Conservation (phyloP, 1,140 invertebrate genomes). For the Drosophila truncata region DNA sequence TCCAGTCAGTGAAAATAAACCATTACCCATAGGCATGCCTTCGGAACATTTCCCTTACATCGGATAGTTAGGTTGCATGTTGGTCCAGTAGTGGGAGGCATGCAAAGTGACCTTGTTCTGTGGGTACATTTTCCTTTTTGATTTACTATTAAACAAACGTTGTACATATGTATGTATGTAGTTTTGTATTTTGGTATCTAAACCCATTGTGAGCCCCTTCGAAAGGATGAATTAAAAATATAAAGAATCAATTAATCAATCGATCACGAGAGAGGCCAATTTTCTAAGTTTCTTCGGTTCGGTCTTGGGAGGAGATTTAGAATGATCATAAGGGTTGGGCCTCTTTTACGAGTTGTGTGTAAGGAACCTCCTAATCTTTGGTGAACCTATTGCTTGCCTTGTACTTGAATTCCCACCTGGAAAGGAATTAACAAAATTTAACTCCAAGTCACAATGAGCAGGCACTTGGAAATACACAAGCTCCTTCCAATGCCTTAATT, state of each 20-base stretch:
- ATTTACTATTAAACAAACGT: too few relatives aligned
- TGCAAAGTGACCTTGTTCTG: conserved; percentile 7
- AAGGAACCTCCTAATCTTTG: background rate
- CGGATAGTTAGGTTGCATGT: conserved; percentile 4
- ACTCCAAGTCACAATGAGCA: too few relatives aligned
- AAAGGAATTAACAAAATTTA: too few relatives aligned
- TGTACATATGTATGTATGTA: background rate
- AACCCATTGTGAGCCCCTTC: background rate
- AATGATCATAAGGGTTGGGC: background rate
- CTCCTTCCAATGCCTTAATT: background rate
- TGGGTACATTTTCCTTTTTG: background rate
- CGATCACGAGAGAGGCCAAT: background rate
- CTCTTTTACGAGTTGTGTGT: background rate
- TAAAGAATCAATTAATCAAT: too few relatives aligned
- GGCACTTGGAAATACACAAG: background rate
- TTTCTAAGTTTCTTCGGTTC: background rate
- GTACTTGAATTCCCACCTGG: too few relatives aligned
- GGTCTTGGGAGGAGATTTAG: background rate
- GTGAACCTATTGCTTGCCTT: too few relatives aligned
- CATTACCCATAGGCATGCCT: conserved; percentile 2
- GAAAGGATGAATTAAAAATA: too few relatives aligned
- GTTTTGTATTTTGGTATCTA: background rate
- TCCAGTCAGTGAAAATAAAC: conserved; percentile 1
- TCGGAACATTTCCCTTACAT: too few relatives aligned
- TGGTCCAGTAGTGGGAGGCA: conserved; percentile 8